A percentile compares a stretch with the other conserved stretches of the same genome.
Conservation (phyloP, 2,113 vertebrate genomes). For the Theristicus caerulescens region DNA sequence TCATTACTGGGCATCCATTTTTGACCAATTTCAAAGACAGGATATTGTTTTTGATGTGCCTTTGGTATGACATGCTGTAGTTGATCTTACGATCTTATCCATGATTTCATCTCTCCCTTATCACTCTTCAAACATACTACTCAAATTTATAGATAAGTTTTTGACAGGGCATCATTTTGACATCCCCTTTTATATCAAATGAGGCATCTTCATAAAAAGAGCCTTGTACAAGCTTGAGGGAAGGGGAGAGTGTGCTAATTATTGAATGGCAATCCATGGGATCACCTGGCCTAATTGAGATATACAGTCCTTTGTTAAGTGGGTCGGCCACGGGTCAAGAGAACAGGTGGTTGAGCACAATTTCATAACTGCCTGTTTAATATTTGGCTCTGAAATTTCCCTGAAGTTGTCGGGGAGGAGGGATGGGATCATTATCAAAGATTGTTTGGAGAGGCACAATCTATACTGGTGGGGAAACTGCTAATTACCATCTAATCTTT, state of each 20-base stretch:
- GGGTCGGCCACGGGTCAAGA: conserved; percentile 50
- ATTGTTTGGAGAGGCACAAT: conserved; percentile 73
- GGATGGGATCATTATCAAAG: conserved; percentile 72
- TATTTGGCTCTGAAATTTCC: conserved; percentile 74
- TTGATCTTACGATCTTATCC: background rate
- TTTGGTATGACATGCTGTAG: background rate
- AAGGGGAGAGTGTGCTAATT: conserved; percentile 20
- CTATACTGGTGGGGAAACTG: conserved; percentile 73
- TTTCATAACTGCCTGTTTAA: conserved; percentile 73
- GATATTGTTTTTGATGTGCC: background rate
- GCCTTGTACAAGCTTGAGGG: background rate
- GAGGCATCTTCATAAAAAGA: background rate
- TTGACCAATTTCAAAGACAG: background rate
- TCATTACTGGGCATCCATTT: conserved; percentile 14
- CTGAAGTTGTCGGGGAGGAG: conserved; percentile 66
- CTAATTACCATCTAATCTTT: conserved; percentile 77
- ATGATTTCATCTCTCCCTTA: background rate
- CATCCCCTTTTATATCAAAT: background rate
- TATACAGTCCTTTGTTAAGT: conserved; percentile 66
- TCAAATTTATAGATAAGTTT: background rate
- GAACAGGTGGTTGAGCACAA: conserved; percentile 74
- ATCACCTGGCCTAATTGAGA: conserved; percentile 72
- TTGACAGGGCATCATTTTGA: background rate
- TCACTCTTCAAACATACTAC: background rate
- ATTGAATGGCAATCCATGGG: conserved; percentile 23